Percentiles rank a stretch among this genome's conserved stretches.
phyloP scores from a whole-genome alignment of 2,113 vertebrate species.

The Stigmatopora nigra region DNA sequence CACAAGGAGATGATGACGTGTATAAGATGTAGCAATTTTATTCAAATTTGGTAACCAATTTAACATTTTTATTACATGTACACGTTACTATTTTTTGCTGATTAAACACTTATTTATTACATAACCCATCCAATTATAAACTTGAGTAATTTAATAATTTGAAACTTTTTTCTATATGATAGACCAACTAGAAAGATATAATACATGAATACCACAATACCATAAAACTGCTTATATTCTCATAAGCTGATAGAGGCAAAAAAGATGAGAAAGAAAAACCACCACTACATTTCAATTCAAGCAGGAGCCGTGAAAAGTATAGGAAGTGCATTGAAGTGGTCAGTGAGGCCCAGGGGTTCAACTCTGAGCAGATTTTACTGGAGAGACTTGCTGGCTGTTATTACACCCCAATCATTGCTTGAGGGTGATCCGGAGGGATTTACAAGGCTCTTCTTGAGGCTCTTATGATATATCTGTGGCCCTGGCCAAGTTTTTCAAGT shows the following conservation, averaged over 20 bases:
- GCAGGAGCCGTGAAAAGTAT: constrained; percentile 20
- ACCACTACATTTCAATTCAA: constrained; percentile 11
- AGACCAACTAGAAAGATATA: background rate
- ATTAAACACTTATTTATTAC: background rate
- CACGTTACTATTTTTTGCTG: constrained; percentile 1
- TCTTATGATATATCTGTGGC: constrained; percentile 21
- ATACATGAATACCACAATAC: background rate
- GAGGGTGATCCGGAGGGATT: constrained; percentile 45
- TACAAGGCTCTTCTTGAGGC: constrained; percentile 29
- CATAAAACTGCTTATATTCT: constrained; percentile 15
- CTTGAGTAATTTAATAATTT: background rate
- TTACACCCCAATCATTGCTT: constrained; percentile 35
- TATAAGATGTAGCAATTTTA: too few species aligned
- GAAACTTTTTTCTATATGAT: background rate
- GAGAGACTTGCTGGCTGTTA: constrained; percentile 38
- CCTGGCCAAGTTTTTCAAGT: constrained; percentile 8
- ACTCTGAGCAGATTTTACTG: constrained; percentile 30
- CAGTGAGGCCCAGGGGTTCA: constrained; percentile 22
- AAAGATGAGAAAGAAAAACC: constrained; percentile 1
- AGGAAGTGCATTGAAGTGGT: constrained; percentile 16
- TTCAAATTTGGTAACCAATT: too few species aligned
- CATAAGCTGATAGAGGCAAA: background rate
- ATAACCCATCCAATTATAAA: background rate
- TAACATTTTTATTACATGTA: too few species aligned
- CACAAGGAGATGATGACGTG: too few species aligned